Evolutionary conservation across 1,140 invertebrate genomes (phyloP), one percentile per base, ranked within the genome.

Genomic region (Rhyzopertha dominica): DNA sequence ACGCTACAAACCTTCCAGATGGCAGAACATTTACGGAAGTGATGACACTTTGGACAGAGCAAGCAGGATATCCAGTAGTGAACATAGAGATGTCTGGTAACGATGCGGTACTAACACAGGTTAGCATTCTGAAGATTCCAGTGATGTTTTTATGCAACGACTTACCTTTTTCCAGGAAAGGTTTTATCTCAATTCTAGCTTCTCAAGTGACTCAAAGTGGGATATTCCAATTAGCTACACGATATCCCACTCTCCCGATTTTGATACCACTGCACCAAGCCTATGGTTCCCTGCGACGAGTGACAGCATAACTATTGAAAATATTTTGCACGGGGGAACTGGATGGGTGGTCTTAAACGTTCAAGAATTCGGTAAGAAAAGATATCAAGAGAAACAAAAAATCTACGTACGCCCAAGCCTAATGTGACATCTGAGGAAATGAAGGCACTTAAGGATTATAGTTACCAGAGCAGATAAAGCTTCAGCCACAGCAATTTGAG

Each of bases 11-110:
- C n/a, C 10, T 19, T 17, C 12, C 14, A 14, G 13, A 23, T 3
- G 37, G 4, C 26, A 5, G 10, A 13, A 31, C 5, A 9, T 40
- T 40, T 10, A 20, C 4, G 10, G 59, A 47, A 0, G 66, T 84
- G 1, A 80, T 86, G 68, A 72, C 81, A 1, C 78, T 74, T 20
- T 91, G 86, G 81, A 84, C 83, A 0, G 70, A 77, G 12, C 79
- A 87, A 58, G 69, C 81, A 30, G 87, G 87, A 18, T 84, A 80
- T 53, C 87, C 88, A 0, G 72, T 88, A 4, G 49, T 88, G 1
- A 74, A 59, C 8, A 72, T 85, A 3, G 62, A 61, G 13, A 69
- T 75, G 2, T 58, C 74, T 38, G 63, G 70, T 18, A 54, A 70
- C 39, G 41, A 45, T 8, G 60, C 75, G 1, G 61, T 42, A 0